Conservation (phyloP, 2,888 invertebrate genomes). For the Lepidonotus clava region DNA sequence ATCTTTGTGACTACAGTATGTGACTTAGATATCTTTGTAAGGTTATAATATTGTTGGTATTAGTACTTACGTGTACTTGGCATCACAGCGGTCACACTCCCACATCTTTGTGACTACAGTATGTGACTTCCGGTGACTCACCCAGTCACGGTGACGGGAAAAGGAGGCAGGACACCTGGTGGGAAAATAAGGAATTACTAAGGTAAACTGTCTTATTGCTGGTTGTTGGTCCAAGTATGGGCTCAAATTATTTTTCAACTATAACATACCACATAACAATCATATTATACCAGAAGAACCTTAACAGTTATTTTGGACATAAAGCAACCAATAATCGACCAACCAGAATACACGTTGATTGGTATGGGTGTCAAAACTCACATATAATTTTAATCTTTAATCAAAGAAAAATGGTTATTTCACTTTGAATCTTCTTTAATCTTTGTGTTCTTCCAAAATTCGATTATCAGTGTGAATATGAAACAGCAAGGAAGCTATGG, state of each 20-base stretch:
- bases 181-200: not conserved
- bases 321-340: not conserved
- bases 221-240: too few relatives aligned
- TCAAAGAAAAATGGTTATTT: too few relatives aligned
- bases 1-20: not conserved
- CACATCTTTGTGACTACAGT: not conserved
- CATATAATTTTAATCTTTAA: too few relatives aligned
- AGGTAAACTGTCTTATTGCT: too few relatives aligned
- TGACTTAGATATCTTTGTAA: too few relatives aligned
- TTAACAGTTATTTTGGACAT: not conserved
- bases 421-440: too few relatives aligned
- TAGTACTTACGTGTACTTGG: not conserved
- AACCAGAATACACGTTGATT: not conserved
- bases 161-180: conserved; percentile 28
- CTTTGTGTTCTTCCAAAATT: too few relatives aligned
- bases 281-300: not conserved
- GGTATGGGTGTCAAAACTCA: not conserved
- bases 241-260: not conserved
- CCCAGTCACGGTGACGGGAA: conserved; percentile 30
- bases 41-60: not conserved
- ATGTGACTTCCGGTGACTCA: conserved; percentile 34
- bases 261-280: not conserved
- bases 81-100: conserved; percentile 25
- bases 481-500: too few relatives aligned
- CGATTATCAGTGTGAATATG: too few relatives aligned